Percentiles rank a stretch among this genome's conserved stretches.
Conservation (phyloP, 2,113 vertebrate genomes). For the Rutilus rutilus region DNA sequence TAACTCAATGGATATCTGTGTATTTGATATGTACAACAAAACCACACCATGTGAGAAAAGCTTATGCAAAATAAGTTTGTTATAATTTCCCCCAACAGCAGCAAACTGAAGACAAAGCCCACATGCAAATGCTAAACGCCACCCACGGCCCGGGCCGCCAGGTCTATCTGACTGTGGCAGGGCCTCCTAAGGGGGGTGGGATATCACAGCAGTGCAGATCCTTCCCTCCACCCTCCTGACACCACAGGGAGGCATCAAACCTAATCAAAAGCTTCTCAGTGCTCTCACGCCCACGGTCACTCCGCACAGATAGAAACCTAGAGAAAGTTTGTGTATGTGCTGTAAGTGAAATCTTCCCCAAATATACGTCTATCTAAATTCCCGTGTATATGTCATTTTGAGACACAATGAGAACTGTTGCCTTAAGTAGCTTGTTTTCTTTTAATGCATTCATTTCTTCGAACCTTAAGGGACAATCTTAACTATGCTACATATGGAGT, state of each 20-base stretch:
- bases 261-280: conserved; percentile 57
- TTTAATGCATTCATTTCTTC: neutral
- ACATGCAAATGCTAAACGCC: conserved; percentile 53
- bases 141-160: conserved; percentile 50
- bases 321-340: neutral
- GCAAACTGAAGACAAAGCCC: conserved; percentile 33
- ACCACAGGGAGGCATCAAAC: conserved; percentile 44
- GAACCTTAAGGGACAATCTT: neutral
- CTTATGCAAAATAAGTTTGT: conserved; percentile 46
- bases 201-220: conserved; percentile 61
- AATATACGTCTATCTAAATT: neutral
- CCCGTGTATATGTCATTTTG: neutral
- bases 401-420: neutral
- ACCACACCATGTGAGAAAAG: conserved; percentile 22
- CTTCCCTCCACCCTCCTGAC: conserved; percentile 53
- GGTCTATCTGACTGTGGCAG: conserved; percentile 48
- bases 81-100: conserved; percentile 50
- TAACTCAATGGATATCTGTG: neutral
- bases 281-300: conserved; percentile 54
- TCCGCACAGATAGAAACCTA: conserved; percentile 36
- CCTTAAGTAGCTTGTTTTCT: neutral
- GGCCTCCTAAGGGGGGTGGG: conserved; percentile 34
- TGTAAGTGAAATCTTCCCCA: conserved; percentile 26
- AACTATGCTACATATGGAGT: neutral
- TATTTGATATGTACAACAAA: conserved; percentile 21